Percentiles rank a stretch among this genome's conserved stretches.
Conservation (phyloP, 2,888 invertebrate species). For the Unio pictorum region DNA sequence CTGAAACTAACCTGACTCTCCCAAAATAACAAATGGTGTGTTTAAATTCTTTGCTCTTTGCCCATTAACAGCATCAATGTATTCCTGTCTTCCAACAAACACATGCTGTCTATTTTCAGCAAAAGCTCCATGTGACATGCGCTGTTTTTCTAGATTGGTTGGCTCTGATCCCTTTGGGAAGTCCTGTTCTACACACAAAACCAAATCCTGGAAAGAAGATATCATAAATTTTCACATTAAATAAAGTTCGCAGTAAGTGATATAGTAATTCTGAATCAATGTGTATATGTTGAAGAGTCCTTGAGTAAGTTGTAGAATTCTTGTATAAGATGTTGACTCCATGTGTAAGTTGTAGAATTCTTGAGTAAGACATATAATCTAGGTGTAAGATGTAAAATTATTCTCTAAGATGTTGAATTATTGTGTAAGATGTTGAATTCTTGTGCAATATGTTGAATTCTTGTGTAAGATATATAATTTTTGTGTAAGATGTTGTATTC, state of each 20-base stretch:
- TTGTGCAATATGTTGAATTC: too few relatives aligned
- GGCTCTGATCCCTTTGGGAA: constrained; percentile 57
- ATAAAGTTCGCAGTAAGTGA: not conserved
- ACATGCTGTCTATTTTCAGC: constrained; percentile 51
- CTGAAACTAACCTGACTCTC: constrained; percentile 51
- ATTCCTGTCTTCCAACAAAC: constrained; percentile 57
- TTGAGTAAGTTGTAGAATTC: too few relatives aligned
- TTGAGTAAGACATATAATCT: too few relatives aligned
- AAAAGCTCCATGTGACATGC: constrained; percentile 55
- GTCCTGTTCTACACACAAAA: constrained; percentile 44
- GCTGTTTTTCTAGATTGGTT: constrained; percentile 49
- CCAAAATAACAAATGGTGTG: constrained; percentile 53
- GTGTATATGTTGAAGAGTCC: too few relatives aligned
- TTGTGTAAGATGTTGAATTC: too few relatives aligned
- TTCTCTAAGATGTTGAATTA: too few relatives aligned
- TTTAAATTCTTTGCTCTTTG: constrained; percentile 15
- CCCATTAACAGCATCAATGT: constrained; percentile 46
- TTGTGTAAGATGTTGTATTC: too few relatives aligned
- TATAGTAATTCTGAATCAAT: not conserved
- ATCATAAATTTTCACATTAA: constrained; percentile 1
- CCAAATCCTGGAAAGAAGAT: constrained; percentile 41
- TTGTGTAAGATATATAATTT: too few relatives aligned
- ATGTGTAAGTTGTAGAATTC: too few relatives aligned
- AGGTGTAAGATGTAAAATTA: too few relatives aligned
- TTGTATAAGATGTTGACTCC: too few relatives aligned